Conservation (phyloP, 2,797 vertebrate species). For the Staurois parvus region DNA sequence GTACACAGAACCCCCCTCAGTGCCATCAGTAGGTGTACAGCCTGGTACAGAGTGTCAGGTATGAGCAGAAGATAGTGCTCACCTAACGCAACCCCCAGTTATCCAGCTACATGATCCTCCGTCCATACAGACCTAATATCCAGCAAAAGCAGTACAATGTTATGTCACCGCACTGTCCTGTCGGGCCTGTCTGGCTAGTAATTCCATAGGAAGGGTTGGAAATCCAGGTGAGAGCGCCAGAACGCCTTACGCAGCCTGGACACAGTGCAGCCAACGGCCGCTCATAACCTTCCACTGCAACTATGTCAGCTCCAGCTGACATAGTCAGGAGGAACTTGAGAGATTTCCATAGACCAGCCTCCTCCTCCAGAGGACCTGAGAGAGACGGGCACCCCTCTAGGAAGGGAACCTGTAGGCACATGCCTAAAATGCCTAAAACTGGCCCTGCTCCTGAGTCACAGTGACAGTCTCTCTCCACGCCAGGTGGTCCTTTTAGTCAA, state of each 20-base stretch:
- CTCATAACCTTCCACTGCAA: not conserved
- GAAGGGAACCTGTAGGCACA: too few species aligned
- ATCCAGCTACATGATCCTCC: constrained; percentile 14
- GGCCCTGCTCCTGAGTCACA: too few species aligned
- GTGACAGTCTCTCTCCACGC: too few species aligned
- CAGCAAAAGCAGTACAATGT: too few species aligned
- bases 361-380: not conserved
- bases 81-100: constrained; percentile 36
- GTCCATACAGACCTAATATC: not conserved
- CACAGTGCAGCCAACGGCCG: not conserved
- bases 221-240: not conserved
- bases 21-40: too few species aligned
- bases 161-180: too few species aligned
- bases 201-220: not conserved
- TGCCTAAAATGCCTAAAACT: too few species aligned
- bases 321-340: constrained; percentile 5
- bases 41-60: too few species aligned
- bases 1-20: too few species aligned
- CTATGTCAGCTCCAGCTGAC: not conserved
- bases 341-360: not conserved
- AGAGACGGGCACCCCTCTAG: too few species aligned
- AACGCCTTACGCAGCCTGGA: not conserved
- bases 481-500: too few species aligned
- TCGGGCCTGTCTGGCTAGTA: too few species aligned
- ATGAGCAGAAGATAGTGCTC: not conserved